Evolutionary conservation across 2,113 vertebrate species (phyloP).

Genomic region (Mobula hypostoma): DNA sequence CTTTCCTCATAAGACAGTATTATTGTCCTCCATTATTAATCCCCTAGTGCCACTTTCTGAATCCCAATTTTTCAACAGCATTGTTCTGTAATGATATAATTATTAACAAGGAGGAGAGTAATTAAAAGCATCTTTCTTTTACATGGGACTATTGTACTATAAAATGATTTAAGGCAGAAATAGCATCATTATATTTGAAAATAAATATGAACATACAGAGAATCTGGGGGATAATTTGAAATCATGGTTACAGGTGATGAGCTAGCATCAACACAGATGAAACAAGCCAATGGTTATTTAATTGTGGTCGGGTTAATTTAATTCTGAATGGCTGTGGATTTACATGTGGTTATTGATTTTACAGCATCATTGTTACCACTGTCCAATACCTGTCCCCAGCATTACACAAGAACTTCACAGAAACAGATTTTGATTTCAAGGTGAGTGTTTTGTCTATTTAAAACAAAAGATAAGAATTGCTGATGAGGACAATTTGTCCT

Average conservation of each 20-base stretch:
- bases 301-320: not conserved
- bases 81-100: not conserved
- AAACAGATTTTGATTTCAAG: slow-evolving; percentile 95
- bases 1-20: no score
- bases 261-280: not conserved
- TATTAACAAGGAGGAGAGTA: not conserved
- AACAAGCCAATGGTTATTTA: not conserved
- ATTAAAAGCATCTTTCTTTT: not conserved
- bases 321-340: not conserved
- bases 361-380: slow-evolving; percentile 91
- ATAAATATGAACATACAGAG: not conserved
- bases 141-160: not conserved
- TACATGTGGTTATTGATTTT: slow-evolving; percentile 44
- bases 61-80: not conserved
- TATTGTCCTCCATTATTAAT: no score
- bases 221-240: not conserved
- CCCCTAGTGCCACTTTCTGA: no score
- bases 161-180: not conserved
- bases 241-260: not conserved
- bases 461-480: not conserved
- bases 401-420: slow-evolving; percentile 93
- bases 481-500: no score
- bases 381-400: slow-evolving; percentile 85
- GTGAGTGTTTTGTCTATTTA: slow-evolving; percentile 51
- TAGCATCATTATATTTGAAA: not conserved